Evolutionary conservation across 2,888 invertebrate species (phyloP).

Genomic region (Hypomecis atomaria): DNA sequence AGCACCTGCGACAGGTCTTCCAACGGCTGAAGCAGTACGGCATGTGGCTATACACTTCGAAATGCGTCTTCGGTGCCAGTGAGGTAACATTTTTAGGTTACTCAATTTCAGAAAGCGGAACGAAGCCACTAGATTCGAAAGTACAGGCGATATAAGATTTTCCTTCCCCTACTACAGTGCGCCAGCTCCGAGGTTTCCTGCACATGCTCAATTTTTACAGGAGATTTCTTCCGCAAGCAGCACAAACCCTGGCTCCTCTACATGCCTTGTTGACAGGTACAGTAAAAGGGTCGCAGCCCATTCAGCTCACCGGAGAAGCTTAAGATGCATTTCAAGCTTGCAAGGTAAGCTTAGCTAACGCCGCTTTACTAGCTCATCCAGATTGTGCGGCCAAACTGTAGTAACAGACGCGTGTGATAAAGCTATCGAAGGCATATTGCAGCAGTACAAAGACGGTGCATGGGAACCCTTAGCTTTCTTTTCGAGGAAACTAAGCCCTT

Average conservation of each 20-base stretch:
- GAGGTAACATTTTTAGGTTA: slow-evolving; percentile 37
- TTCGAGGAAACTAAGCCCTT: not conserved
- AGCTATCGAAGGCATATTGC: not conserved
- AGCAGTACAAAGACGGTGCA: not conserved
- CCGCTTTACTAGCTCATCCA: not conserved
- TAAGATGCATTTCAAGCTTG: not conserved
- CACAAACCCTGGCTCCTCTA: not conserved
- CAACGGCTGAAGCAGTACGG: slow-evolving; percentile 10
- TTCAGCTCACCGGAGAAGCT: not conserved
- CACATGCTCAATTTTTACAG: slow-evolving; percentile 33
- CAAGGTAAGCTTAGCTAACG: not conserved
- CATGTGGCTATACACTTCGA: slow-evolving; percentile 6
- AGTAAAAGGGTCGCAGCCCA: not conserved
- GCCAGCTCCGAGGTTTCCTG: slow-evolving; percentile 38
- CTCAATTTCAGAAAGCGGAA: slow-evolving; percentile 26
- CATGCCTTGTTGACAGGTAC: not conserved
- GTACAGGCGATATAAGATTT: slow-evolving; percentile 27
- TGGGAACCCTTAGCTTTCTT: not conserved
- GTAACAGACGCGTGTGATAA: not conserved
- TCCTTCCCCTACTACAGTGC: slow-evolving; percentile 36
- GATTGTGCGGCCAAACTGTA: not conserved
- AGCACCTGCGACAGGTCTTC: slow-evolving; percentile 15
- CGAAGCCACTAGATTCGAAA: slow-evolving; percentile 1
- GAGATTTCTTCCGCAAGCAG: not conserved
- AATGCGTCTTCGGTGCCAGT: slow-evolving; percentile 23